Percentiles rank a stretch among this genome's conserved stretches.
These are phyloP conservation scores for Agelaius tricolor DNA, from an alignment of 2,113 vertebrate species.

Conservation along the genomic window DNA sequence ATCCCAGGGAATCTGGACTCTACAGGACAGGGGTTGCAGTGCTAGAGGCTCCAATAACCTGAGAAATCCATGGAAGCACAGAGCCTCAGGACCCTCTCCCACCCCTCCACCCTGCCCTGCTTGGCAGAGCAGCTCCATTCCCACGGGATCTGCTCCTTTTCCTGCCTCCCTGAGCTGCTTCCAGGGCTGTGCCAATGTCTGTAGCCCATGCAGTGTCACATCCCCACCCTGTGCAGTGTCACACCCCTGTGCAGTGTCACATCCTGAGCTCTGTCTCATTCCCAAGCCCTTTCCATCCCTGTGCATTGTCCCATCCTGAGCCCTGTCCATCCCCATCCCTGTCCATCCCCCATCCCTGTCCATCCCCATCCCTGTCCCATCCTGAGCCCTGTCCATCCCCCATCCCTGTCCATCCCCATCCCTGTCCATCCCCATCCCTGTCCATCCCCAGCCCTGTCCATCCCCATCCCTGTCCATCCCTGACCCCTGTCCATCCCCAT, in stretches of 20 bases:
- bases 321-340: no score
- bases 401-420: no score
- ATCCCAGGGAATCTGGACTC: neutral
- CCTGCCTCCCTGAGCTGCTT: neutral
- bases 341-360: no score
- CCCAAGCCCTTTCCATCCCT: no score
- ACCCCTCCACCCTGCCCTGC: neutral
- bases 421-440: no score
- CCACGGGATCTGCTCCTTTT: neutral
- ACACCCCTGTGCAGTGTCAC: neutral
- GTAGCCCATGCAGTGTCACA: neutral
- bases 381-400: neutral
- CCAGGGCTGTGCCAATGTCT: neutral
- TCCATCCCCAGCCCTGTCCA: no score
- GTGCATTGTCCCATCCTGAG: no score
- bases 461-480: neutral
- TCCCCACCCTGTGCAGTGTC: neutral
- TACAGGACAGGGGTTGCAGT: fast-evolving
- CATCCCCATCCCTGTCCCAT: no score
- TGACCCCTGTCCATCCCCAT: no score
- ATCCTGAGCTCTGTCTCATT: no score
- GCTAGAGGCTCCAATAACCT: fast-evolving
- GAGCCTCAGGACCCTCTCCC: neutral
- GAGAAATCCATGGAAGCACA: neutral
- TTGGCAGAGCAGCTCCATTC: neutral